Evolutionary conservation across 2,113 vertebrate genomes (phyloP), one percentile per base, ranked within the genome.

Genomic region (Lepus europaeus): DNA sequence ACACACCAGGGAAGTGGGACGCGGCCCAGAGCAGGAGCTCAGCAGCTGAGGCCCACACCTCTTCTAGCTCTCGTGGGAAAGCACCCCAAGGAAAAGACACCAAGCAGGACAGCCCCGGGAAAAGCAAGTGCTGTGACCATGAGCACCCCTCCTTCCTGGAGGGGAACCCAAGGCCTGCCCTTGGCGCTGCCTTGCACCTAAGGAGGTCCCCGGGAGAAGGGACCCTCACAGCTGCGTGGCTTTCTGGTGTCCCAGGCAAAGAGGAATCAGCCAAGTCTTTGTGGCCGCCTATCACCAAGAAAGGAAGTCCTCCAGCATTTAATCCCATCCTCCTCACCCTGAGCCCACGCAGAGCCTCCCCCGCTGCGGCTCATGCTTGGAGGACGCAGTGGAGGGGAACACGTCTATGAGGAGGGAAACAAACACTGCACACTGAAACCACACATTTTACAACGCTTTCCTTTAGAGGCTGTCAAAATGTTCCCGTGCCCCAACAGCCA

Each of bases 391-490:
- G 2, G 39, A 73, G n/a, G 63, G 59, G 92, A 73, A 29, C 64
- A 51, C 10, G 72, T 69, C 64, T 11, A 29, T 2, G 59, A 17
- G 56, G 45, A 39, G 36, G 27, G 61, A 87, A 66, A 29, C 56
- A 66, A 93, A 72, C 25, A 72, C 5, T 4, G 4, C 33, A 9
- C 31, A 36, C 19, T 84, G n/a, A 80, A 45, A n/a, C 63, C 51
- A 56, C 25, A 76, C 17, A 69, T n/a, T 72, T 85, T 85, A 9
- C n/a, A 72, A 66, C 70, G 33, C 20, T 83, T 87, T 79, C 68
- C 91, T 78, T 93, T 72, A 95, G 86, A 59, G 4, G 29, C 31
- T 13, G 33, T 76, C 81, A 82, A 56, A 78, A 83, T 14, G 31
- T 64, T 9, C 31, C 91, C 14, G 39, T 49, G 61, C 84, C 68